Evolutionary conservation across 2,113 vertebrate genomes (phyloP), one percentile per base, ranked within the genome.

Genomic region (Pluvianellus socialis): DNA sequence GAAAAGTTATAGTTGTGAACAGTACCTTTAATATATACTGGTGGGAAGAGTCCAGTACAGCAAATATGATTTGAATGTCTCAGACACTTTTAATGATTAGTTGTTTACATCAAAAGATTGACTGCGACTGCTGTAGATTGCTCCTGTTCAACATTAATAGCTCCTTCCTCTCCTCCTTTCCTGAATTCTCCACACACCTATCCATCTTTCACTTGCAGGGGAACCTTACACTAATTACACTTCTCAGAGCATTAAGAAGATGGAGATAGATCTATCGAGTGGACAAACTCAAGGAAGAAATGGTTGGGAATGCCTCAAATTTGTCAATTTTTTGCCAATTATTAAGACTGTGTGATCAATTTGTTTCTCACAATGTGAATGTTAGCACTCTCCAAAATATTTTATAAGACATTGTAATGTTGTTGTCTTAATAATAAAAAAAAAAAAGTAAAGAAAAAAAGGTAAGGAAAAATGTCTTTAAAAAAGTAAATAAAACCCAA

Each of bases 231-330:
- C 73, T 94, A 94, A 95, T 96, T 96, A 63, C 77, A 89, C 35
- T 94, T 96, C 93, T 89, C 84, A 81, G 84, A 93, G 65, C 73
- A 92, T 96, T 95, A 94, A 65, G 75, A 83, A 89, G 84, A 84
- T n/a, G 9, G 38, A 81, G 83, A 72, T 61, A 84, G 89, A 94
- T 96, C 94, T 94, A 92, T 92, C 0, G 30, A 95, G 76, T 63
- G 80, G 90, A 84, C 9, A 62, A 77, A 81, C 44, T 45, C 56
- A 77, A 80, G 53, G 80, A 77, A 96, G 65, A 79, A 87, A 67
- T 0, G 0, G 16, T 28, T 72, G 49, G 52, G 61, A 90, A 92
- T 68, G 40, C 50, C 44, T 85, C 5, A 12, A 4, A 49, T 58
- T 24, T 65, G 61, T 91, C 7, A 2, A 19, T 80, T 59, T 61